These are phyloP conservation scores for Pseudochirops cupreus DNA, from an alignment of 2,797 vertebrate genomes.

Conservation along the genomic window DNA sequence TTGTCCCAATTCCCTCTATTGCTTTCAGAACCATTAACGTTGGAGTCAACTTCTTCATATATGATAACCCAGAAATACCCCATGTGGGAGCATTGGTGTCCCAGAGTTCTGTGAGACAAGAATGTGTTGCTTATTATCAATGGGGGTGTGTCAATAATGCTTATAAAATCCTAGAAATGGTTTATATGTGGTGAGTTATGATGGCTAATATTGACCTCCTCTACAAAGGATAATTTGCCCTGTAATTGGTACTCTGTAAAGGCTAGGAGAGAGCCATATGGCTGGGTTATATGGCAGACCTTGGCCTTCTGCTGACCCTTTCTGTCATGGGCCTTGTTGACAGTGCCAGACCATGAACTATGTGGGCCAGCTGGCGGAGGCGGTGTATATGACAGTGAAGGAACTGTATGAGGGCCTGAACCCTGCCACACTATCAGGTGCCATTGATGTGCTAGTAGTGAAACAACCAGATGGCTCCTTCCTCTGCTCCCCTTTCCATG, in stretches of 20 bases:
- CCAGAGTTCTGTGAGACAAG: neutral
- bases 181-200: neutral
- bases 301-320: neutral
- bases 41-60: neutral
- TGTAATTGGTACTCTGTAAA: too few relatives aligned
- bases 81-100: neutral
- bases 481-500: constrained; percentile 96
- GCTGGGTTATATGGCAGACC: too few relatives aligned
- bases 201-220: neutral
- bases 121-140: neutral
- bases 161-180: neutral
- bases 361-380: constrained; percentile 95
- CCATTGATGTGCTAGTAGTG: constrained; percentile 96
- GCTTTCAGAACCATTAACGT: neutral
- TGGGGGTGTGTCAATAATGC: neutral
- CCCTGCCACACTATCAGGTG: constrained; percentile 93
- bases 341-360: constrained; percentile 95
- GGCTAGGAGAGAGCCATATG: neutral
- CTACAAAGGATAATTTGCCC: neutral
- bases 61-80: neutral
- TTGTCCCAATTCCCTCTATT: neutral
- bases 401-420: constrained; percentile 95
- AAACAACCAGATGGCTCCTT: constrained; percentile 93
- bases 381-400: constrained; percentile 93
- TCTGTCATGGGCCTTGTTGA: constrained; percentile 9